These are phyloP conservation scores for Mimas tiliae DNA, from an alignment of 2,888 invertebrate genomes.

Conservation along the genomic window DNA sequence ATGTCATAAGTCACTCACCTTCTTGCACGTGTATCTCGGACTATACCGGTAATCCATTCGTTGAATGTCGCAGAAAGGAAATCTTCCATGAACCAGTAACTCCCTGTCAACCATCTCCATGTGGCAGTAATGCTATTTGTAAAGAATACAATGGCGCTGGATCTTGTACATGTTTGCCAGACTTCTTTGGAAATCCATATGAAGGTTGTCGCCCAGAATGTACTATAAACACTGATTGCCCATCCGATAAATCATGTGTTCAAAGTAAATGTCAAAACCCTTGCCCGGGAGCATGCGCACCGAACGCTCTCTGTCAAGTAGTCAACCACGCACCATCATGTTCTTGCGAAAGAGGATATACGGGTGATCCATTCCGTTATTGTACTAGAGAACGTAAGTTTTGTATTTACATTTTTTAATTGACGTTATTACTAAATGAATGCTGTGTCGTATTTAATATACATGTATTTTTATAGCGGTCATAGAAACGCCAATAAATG, in stretches of 20 bases:
- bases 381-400: constrained; percentile 85
- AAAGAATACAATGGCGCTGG: constrained; percentile 85
- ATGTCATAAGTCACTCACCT: constrained; percentile 90
- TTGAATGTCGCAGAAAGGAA: constrained; percentile 81
- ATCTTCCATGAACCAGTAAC: constrained; percentile 71
- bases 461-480: constrained; percentile 53
- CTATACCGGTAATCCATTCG: constrained; percentile 91
- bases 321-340: constrained; percentile 89
- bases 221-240: constrained; percentile 88
- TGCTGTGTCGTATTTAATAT: not conserved
- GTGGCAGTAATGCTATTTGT: constrained; percentile 87
- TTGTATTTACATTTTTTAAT: not conserved
- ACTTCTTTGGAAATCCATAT: constrained; percentile 90
- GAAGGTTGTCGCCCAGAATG: constrained; percentile 91
- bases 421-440: not conserved
- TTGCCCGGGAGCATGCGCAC: constrained; percentile 91
- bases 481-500: constrained; percentile 66
- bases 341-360: constrained; percentile 87
- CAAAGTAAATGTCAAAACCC: constrained; percentile 90
- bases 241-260: constrained; percentile 88
- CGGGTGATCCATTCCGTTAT: constrained; percentile 90
- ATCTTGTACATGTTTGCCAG: constrained; percentile 88
- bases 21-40: constrained; percentile 88
- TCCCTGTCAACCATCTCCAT: constrained; percentile 87
- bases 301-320: constrained; percentile 90